Percentiles rank a stretch among this genome's conserved stretches.
These are phyloP conservation scores for Struthidea cinerea DNA, from an alignment of 2,113 vertebrate species.

Conservation along the genomic window DNA sequence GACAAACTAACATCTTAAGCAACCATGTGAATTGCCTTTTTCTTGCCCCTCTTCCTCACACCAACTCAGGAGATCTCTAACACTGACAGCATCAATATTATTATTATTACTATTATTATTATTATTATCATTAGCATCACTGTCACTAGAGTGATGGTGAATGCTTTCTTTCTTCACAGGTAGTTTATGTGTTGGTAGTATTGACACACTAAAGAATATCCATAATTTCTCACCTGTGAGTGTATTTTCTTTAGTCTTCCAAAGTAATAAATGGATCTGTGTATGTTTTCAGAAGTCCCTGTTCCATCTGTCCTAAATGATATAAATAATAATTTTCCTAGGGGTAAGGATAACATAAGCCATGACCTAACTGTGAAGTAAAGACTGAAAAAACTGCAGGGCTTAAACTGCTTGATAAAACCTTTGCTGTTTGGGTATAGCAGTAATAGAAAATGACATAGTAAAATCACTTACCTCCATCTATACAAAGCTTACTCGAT, in stretches of 20 bases:
- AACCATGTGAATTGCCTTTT: neutral
- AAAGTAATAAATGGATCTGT: neutral
- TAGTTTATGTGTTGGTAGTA: neutral
- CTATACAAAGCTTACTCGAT: constrained; percentile 30
- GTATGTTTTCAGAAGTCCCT: neutral
- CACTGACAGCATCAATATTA: neutral
- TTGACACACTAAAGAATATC: neutral
- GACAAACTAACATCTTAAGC: neutral
- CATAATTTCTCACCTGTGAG: neutral
- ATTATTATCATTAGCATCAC: neutral
- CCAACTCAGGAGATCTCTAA: neutral
- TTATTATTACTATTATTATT: neutral
- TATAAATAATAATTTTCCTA: neutral
- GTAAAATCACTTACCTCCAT: constrained; percentile 22
- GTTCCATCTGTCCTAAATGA: neutral
- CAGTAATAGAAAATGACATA: constrained; percentile 11
- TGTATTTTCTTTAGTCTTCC: neutral
- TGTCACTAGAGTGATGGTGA: neutral
- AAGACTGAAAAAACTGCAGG: neutral
- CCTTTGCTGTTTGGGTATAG: neutral
- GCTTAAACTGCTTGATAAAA: constrained; percentile 19
- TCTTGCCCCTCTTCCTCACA: accelerated
- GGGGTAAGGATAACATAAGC: neutral
- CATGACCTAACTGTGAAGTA: neutral
- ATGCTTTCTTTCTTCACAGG: neutral